Evolutionary conservation across 2,888 invertebrate genomes (phyloP).

Genomic region (Drosophila formosana): DNA sequence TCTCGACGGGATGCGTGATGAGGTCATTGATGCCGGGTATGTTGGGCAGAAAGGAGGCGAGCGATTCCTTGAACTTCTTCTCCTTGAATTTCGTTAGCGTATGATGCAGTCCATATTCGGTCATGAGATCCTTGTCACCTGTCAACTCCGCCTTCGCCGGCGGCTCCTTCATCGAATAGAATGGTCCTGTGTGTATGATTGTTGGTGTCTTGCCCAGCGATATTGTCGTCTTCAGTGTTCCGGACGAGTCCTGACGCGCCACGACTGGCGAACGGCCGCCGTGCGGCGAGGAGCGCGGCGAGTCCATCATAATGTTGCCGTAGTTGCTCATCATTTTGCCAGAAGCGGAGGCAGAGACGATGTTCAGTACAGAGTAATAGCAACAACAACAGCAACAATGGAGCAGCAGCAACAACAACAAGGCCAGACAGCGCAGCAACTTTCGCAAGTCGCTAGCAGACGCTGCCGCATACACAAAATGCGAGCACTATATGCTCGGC

Average conservation of each 20-base stretch:
- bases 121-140: conserved; percentile 98
- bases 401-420: conserved; percentile 59
- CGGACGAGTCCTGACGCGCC: conserved; percentile 98
- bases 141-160: conserved; percentile 97
- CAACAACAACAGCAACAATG: conserved; percentile 59
- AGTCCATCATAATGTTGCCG: conserved; percentile 93
- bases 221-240: conserved; percentile 98
- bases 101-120: conserved; percentile 97
- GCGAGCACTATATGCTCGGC: conserved; percentile 43
- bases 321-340: conserved; percentile 83
- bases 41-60: conserved; percentile 97
- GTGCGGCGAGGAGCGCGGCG: conserved; percentile 97
- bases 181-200: conserved; percentile 98
- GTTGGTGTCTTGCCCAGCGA: conserved; percentile 98
- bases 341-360: background rate
- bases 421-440: conserved; percentile 64
- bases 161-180: conserved; percentile 98
- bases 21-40: conserved; percentile 98
- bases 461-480: conserved; percentile 52
- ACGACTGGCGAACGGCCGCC: conserved; percentile 98
- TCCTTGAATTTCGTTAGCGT: conserved; percentile 99
- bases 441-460: conserved; percentile 53
- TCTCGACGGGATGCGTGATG: conserved; percentile 92
- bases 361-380: conserved; percentile 30
- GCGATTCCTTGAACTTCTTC: conserved; percentile 96